phyloP scores from a whole-genome alignment of 2,113 vertebrate genomes.

The Dipodomys merriami region DNA sequence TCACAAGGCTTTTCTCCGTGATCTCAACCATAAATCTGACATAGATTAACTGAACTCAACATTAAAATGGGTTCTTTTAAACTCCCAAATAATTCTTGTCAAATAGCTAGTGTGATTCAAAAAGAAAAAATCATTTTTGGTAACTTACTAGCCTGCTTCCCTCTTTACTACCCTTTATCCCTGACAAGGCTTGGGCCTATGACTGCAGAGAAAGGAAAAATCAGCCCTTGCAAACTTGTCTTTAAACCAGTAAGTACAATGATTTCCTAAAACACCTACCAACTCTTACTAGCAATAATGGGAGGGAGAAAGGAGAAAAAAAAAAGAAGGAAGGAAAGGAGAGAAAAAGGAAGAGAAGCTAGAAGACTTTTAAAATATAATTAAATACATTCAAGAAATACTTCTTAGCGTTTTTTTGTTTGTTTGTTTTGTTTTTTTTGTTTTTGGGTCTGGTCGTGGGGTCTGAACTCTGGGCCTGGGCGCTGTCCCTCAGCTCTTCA shows the following conservation, averaged over 20 bases:
- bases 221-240: background rate
- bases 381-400: constrained; percentile 27
- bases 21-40: background rate
- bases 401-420: background rate
- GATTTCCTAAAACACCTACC: constrained; percentile 7
- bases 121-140: background rate
- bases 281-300: background rate
- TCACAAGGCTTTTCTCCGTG: background rate
- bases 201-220: constrained; percentile 10
- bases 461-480: no score
- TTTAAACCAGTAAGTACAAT: background rate
- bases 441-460: no score
- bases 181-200: background rate
- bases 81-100: background rate
- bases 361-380: background rate
- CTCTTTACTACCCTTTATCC: background rate
- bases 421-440: no score
- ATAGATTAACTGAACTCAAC: background rate
- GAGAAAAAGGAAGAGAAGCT: background rate
- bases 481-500: no score
- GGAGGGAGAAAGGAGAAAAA: background rate
- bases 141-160: background rate
- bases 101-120: background rate
- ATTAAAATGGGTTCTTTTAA: constrained; percentile 28
- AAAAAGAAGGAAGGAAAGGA: background rate